Base-by-base conservation (phyloP, 2,888 invertebrate genomes). In the Lasiommata megera region DNA sequence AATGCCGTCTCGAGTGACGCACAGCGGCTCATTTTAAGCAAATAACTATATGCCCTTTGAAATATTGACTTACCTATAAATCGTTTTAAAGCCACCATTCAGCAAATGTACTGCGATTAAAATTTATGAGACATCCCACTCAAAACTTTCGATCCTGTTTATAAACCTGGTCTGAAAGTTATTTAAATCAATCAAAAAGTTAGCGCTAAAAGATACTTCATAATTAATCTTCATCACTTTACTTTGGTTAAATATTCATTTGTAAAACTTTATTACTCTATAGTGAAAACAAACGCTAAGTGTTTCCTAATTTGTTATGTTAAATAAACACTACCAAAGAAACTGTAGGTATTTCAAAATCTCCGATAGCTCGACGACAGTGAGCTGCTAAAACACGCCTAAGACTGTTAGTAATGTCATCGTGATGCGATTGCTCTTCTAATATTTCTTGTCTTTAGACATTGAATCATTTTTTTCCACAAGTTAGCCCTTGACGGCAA, bases 161-260 rank as follows among this genome's bases (percentile, higher is more conserved):
- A 36, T 36, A 44, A 52, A 51, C 29, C 46, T 46, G 31, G 7
- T 41, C 47, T 58, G 36, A 43, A 62, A 63, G 54, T 60, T 63
- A 47, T 55, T 50, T 54, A 55, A 65, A 63, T 65, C 61, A 60
- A 61, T 66, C 63, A 60, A 56, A 63, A 66, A 65, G 57, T 62
- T 62, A 44, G n/a, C 46, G 37, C 47, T n/a, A 48, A 54, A 51
- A 58, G 38, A 55, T 63, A 58, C 56, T 61, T 62, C 43, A 61
- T 56, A 63, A 67, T 67, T 59, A 66, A 67, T 67, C 64, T 67
- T 62, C 61, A 63, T 67, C 55, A 60, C 44, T 63, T 58, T 54
- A 53, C 48, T 58, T 48, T 51, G 52, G 36, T 17, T 43, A 52
- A 58, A 60, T 50, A 53, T 58, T 62, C 40, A 56, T 60, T 62